These are phyloP conservation scores for Onthophagus taurus DNA, from an alignment of 1,140 invertebrate species.

Conservation along the genomic window DNA sequence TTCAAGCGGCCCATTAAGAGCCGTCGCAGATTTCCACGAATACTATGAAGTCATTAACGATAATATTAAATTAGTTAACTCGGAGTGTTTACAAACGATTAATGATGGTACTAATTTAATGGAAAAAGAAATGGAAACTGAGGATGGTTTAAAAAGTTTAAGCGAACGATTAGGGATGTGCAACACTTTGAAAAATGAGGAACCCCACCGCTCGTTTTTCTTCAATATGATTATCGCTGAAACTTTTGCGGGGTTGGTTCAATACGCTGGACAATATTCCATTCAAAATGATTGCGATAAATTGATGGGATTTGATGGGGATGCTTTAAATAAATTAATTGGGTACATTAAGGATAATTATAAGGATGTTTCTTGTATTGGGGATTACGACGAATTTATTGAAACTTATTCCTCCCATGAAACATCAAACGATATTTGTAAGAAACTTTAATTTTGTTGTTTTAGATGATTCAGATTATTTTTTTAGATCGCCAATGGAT, in stretches of 20 bases:
- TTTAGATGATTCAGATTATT: no score
- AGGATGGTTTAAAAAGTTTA: constrained; percentile 32
- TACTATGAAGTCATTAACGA: constrained; percentile 16
- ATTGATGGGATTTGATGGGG: constrained; percentile 29
- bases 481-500: constrained; percentile 54
- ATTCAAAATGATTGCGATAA: constrained; percentile 32
- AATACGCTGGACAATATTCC: constrained; percentile 31
- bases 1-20: constrained; percentile 12
- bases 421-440: constrained; percentile 9
- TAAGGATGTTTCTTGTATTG: constrained; percentile 1
- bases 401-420: neutral
- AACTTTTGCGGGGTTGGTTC: constrained; percentile 36
- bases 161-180: constrained; percentile 32
- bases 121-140: constrained; percentile 31
- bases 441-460: no score
- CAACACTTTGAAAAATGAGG: constrained; percentile 27
- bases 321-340: constrained; percentile 16
- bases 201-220: constrained; percentile 31
- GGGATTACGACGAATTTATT: constrained; percentile 10
- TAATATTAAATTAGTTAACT: constrained; percentile 20
- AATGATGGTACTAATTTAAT: neutral
- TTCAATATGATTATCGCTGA: constrained; percentile 39
- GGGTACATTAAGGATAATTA: constrained; percentile 8
- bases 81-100: constrained; percentile 27
- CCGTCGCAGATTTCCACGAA: constrained; percentile 14